Evolutionary conservation across 2,113 vertebrate species (phyloP), one percentile per base, ranked within the genome.

Genomic region (Apeltes quadracus): DNA sequence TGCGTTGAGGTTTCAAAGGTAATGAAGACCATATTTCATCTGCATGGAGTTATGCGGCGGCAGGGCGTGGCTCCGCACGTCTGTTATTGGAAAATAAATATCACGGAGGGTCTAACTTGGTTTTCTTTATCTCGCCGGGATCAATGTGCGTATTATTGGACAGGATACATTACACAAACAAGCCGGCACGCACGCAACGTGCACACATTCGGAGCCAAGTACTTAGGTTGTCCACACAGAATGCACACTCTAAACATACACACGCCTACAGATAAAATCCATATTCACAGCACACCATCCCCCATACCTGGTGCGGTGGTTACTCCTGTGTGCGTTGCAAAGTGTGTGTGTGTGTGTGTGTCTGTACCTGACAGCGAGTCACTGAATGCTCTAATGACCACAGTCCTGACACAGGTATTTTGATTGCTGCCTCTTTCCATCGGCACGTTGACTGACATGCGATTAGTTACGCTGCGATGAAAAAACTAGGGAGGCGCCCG

Each of bases 21-120:
- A 91, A 91, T 90, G 84, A 91, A 89, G 80, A 85, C 87, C 89
- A 91, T 90, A 90, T 91, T 92, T 93, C 84, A 89, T 91, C 87
- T 86, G 84, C 83, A 79, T 87, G 82, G 76, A 86, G 84, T 86
- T 87, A 86, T 84, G 85, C 74, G 81, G 73, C 74, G 81, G 73
- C 81, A 79, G 87, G 90, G 89, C 66, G 88, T 89, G 90, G 85
- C 82, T 25, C 75, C 69, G 74, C 64, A 72, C 78, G 77, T 90
- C 87, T 88, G 81, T 87, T 84, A 86, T 89, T 88, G 85, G 88
- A 90, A 89, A 90, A 91, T 84, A 91, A 89, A 90, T 84, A 90
- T 90, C 87, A 90, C 82, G 85, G 83, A 84, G 81, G 81, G 85
- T 72, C 84, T 88, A 86, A 88, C 86, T 91, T 83, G 87, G 84